Conservation (phyloP, 2,797 vertebrate genomes). For the Betta splendens region DNA sequence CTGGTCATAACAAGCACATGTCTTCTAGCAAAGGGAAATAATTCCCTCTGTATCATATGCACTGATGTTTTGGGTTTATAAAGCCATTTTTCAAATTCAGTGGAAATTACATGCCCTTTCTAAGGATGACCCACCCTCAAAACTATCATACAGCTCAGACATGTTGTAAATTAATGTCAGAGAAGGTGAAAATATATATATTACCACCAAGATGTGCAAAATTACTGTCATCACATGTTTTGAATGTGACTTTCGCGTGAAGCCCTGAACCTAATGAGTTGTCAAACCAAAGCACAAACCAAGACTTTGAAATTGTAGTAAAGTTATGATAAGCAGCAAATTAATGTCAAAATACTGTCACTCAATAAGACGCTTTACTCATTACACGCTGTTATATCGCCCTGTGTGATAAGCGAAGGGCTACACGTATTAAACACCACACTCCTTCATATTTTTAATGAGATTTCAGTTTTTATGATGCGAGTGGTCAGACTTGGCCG, state of each 20-base stretch:
- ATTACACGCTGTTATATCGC: slow-evolving; percentile 48
- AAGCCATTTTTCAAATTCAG: slow-evolving; percentile 29
- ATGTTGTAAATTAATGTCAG: slow-evolving; percentile 61
- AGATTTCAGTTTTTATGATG: slow-evolving; percentile 46
- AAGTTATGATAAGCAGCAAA: slow-evolving; percentile 66
- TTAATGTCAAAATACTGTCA: slow-evolving; percentile 63
- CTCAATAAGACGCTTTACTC: slow-evolving; percentile 45
- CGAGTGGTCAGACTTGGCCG: slow-evolving; percentile 59
- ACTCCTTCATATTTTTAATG: slow-evolving; percentile 44
- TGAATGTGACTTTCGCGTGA: slow-evolving; percentile 48
- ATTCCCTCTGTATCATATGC: not conserved
- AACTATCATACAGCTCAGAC: slow-evolving; percentile 32
- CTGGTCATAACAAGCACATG: slow-evolving; percentile 5
- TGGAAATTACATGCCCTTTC: slow-evolving; percentile 40
- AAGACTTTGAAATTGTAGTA: slow-evolving; percentile 33
- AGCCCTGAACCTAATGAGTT: slow-evolving; percentile 59
- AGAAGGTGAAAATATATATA: slow-evolving; percentile 49
- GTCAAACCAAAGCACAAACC: slow-evolving; percentile 33
- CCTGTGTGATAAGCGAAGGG: slow-evolving; percentile 29
- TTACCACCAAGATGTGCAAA: slow-evolving; percentile 41
- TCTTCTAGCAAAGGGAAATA: not conserved
- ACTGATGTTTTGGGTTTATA: slow-evolving; percentile 35
- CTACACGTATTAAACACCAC: slow-evolving; percentile 24
- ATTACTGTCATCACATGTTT: slow-evolving; percentile 41
- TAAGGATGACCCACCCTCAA: slow-evolving; percentile 32